Evolutionary conservation across 2,888 invertebrate genomes (phyloP), one percentile per base, ranked within the genome.

Genomic region (Keiferia lycopersicella): DNA sequence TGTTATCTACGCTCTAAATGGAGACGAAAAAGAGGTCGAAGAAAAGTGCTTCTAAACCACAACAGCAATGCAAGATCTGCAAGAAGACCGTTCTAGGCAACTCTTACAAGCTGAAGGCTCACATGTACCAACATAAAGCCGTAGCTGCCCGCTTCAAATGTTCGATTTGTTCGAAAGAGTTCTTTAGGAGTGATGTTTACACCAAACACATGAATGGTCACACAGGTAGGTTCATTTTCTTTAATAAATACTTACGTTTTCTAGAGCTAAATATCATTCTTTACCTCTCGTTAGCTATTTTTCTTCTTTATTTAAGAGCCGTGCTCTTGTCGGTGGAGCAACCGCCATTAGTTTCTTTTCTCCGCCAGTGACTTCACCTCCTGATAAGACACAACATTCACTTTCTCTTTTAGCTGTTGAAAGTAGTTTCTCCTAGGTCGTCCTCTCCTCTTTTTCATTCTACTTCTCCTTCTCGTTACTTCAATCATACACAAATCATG

Each of bases 41-140:
- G 57, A 76, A 71, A 64, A 74, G 68, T 39, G 64, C 62, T 39
- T n/a, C 41, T 1, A 41, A 41, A 41, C 41, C 12, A 1, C 7
- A 18, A 18, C 51, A 76, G 18, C 64, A 69, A 56, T 87, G 86
- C 65, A 59, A 73, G 26, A 71, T 80, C 62, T 87, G 86, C 62
- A 64, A 71, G 10, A 83, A 81, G 70, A 70, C 66, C 8, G 73
- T 86, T 4, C 65, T 74, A 0, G 80, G 81, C 0, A 72, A 73
- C 61, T 64, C 75, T 0, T 82, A 75, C 65, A 80, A 85, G 26
- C 76, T 77, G 20, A 74, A 76, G 62, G 63, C 74, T 0, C 81
- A 81, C 69, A 66, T 88, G 26, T 87, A 81, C 60, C 70, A 73
- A 10, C 88, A 88, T 53, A 79, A 72, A 1, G 76, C 73, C 0